phyloP scores from a whole-genome alignment of 2,888 invertebrate species.

The Ptychoptera albimana region DNA sequence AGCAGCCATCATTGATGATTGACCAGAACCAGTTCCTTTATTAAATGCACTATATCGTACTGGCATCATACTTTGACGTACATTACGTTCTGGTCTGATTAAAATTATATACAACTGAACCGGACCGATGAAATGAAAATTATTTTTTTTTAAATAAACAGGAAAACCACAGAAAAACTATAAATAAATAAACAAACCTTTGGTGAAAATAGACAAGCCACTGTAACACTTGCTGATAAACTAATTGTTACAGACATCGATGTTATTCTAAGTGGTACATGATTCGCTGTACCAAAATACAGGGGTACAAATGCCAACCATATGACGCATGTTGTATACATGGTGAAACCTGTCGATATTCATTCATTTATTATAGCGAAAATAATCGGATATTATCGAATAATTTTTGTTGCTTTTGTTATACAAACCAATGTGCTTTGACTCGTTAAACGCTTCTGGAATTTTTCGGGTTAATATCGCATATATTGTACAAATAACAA shows the following conservation, averaged over 20 bases:
- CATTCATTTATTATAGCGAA: background rate
- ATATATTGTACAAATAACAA: constrained; percentile 87
- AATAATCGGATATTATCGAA: background rate
- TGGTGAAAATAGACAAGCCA: constrained; percentile 85
- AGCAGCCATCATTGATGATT: constrained; percentile 51
- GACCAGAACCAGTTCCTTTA: constrained; percentile 42
- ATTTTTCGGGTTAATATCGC: constrained; percentile 91
- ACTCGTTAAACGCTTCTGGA: constrained; percentile 97
- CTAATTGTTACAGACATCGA: constrained; percentile 94
- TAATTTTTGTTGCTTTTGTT: background rate
- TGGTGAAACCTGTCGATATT: constrained; percentile 64
- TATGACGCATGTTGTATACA: constrained; percentile 97
- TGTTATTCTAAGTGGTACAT: constrained; percentile 80
- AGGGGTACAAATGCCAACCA: constrained; percentile 97
- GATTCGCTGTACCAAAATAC: constrained; percentile 89
- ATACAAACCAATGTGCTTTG: constrained; percentile 74
- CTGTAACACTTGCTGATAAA: constrained; percentile 83
- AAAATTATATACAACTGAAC: constrained; percentile 72
- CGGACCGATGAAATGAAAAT: too few relatives aligned
- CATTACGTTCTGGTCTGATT: constrained; percentile 75
- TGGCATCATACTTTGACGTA: constrained; percentile 76
- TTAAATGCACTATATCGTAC: constrained; percentile 45
- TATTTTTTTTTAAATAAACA: background rate
- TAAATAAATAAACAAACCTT: constrained; percentile 45
- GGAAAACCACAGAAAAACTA: background rate